These are phyloP conservation scores for Aphelinus atriplicis DNA, from an alignment of 1,140 invertebrate genomes.

Conservation along the genomic window DNA sequence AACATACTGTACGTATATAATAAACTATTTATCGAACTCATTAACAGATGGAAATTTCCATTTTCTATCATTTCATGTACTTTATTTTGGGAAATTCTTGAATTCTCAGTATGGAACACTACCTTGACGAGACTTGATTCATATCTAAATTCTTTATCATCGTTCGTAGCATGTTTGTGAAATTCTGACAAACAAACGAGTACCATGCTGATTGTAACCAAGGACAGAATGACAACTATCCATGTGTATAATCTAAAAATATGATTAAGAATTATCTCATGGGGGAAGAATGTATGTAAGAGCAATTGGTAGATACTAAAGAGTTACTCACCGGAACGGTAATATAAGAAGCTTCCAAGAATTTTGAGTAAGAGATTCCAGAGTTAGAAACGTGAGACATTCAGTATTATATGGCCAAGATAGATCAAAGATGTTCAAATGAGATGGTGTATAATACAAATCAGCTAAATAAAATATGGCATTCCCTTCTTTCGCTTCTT, in stretches of 20 bases:
- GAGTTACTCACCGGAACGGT: slow-evolving; percentile 75
- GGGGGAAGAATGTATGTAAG: neutral
- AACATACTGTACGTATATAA: slow-evolving; percentile 84
- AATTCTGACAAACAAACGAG: slow-evolving; percentile 27
- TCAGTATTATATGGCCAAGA: slow-evolving; percentile 82
- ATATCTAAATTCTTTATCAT: too few relatives aligned
- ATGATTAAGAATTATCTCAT: slow-evolving; percentile 22
- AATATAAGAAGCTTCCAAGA: slow-evolving; percentile 84
- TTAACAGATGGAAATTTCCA: slow-evolving; percentile 74
- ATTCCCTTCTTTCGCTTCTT: slow-evolving; percentile 73
- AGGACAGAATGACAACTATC: slow-evolving; percentile 70
- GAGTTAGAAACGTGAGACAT: slow-evolving; percentile 84
- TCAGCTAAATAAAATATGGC: slow-evolving; percentile 82
- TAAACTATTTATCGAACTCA: slow-evolving; percentile 75
- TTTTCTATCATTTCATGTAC: slow-evolving; percentile 34
- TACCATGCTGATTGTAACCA: slow-evolving; percentile 62
- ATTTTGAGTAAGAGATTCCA: slow-evolving; percentile 80
- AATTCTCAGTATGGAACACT: slow-evolving; percentile 36
- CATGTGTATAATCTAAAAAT: slow-evolving; percentile 71
- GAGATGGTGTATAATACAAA: slow-evolving; percentile 76
- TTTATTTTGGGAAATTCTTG: slow-evolving; percentile 45
- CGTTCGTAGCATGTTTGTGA: slow-evolving; percentile 47
- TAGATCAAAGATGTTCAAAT: slow-evolving; percentile 77
- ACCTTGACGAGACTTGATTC: neutral
- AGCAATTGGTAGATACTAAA: slow-evolving; percentile 27